Conservation (phyloP, 1,140 invertebrate genomes). For the Grapholita molesta region DNA sequence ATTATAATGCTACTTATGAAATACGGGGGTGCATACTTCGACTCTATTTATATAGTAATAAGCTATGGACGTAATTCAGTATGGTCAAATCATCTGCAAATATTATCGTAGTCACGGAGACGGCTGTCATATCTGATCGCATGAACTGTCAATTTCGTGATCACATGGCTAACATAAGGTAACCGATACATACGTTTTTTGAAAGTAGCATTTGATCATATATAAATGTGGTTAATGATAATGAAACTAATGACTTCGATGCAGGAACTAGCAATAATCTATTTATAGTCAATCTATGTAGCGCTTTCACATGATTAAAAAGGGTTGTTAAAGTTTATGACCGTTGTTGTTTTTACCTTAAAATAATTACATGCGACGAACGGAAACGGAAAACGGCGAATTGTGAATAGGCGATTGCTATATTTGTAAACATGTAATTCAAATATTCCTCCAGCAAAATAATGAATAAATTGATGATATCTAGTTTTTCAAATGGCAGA, state of each 20-base stretch:
- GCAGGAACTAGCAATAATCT: not conserved
- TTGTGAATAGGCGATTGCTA: not conserved
- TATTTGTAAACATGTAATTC: too few relatives aligned
- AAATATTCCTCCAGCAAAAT: too few relatives aligned
- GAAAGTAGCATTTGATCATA: conserved; percentile 12
- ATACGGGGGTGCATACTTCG: not conserved
- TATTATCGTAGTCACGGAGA: not conserved
- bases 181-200: conserved; percentile 21
- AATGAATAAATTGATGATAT: not conserved
- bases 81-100: not conserved
- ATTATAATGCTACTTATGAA: not conserved
- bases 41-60: not conserved
- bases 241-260: not conserved
- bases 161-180: conserved; percentile 17
- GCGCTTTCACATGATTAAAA: not conserved
- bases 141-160: conserved; percentile 20
- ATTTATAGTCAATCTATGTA: not conserved
- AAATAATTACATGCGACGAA: not conserved
- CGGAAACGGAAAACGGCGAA: not conserved
- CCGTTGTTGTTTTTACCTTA: not conserved
- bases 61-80: not conserved
- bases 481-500: too few relatives aligned
- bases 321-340: not conserved
- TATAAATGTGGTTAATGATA: too few relatives aligned
- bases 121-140: conserved; percentile 19